Base-by-base conservation (phyloP, 2,113 vertebrate species). In the Poeciliopsis turrubarensis region DNA sequence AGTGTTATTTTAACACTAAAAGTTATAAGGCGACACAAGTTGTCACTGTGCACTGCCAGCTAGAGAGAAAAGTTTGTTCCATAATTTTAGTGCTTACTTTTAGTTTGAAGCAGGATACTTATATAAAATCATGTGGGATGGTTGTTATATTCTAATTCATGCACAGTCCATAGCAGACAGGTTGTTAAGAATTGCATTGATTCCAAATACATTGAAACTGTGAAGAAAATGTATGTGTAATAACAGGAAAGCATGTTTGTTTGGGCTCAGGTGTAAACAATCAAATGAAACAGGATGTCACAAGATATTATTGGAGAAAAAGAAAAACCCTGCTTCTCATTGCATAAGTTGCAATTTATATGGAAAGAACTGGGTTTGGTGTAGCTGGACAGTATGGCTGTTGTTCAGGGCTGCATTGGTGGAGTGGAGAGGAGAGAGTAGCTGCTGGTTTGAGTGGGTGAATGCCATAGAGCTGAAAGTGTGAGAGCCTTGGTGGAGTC, bases 1-100 rank as follows among this genome's bases (percentile, higher is more conserved):
- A 57, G 60, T 78, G 75, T 73, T 82, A 54, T 69, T 83, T 75
- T 73, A 70, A 31, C 74, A 80, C 60, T 73, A 39, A 77, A 80
- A 32, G 51, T 75, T 76, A 86, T 30, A 73, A 2, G 10, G 41
- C 34, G 19, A 39, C 22, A 6, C 31, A 64, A 54, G 44, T 54
- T 82, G 65, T 41, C 12, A 2, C 51, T 60, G 25, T 39, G 37
- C 68, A 63, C 9, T 47, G 29, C 37, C 32, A 31, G 7, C 39
- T 44, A 54, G n/a, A 22, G 39, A 37, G 31, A 61, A n/a, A 67
- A 10, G 22, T 41, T 27, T 61, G 57, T 31, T 41, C 41, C 60
- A 6, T 47, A n/a, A 3, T n/a, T 61, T 19, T 61, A 11, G 51
- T n/a, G 22, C 8, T 57, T n/a, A n/a, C 51, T 57, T 57, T 57